Evolutionary conservation across 2,797 vertebrate species (phyloP), one percentile per base, ranked within the genome.

Genomic region (Myioborus miniatus): DNA sequence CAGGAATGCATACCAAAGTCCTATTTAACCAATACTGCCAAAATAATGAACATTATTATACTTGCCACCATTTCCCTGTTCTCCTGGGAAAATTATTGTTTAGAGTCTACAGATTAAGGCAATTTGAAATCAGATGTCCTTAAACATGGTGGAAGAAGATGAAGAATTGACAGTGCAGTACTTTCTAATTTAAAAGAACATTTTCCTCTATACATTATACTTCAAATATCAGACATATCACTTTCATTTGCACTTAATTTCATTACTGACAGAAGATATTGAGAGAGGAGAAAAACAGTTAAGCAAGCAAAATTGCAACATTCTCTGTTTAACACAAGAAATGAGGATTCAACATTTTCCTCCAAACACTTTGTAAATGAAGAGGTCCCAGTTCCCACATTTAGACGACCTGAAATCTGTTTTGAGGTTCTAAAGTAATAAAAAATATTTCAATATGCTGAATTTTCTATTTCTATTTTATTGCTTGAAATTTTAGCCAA

Each of bases 161-260:
- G 19, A 92, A 81, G 18, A 67, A 15, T n/a, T 82, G 60, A 59
- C 37, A 84, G n/a, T 27, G 17, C 26, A 67, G 34, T 59, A 74
- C 5, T 14, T 83, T 72, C 36, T 44, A 17, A 41, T 77, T 82
- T 55, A 63, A 83, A 94, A 91, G 18, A 87, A 55, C 19, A 55
- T 49, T 44, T 68, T 86, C 44, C 56, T 52, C 15, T 52, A 18
- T 70, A 44, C 8, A 32, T 9, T 36, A 23, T 79, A 26, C 64
- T 77, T 80, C 69, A 32, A 83, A 89, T 12, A 36, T 53, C 44
- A 85, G 60, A 53, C n/a, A 46, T 56, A 49, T 49, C 2, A 43
- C 55, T 92, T 93, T 36, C 58, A 27, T 56, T 87, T 87, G 60
- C 49, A 64, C 32, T 85, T 92, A 72, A 89, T 77, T 92, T 90